A percentile compares a stretch with the other conserved stretches of the same genome.
Conservation (phyloP, 2,888 invertebrate species). For the Parnassius glacialis region DNA sequence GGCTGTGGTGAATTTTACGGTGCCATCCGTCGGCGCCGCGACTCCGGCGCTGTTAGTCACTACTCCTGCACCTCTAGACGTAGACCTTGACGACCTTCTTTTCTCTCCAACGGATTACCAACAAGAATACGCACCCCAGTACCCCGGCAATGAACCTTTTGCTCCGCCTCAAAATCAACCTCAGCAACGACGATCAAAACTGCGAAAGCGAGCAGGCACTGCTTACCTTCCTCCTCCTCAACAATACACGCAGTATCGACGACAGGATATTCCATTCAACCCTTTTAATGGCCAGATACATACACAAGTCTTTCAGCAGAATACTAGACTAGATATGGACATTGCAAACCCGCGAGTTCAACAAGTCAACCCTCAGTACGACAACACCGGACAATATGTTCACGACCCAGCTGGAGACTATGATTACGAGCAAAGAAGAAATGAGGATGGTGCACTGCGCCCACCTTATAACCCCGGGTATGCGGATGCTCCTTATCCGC, state of each 20-base stretch:
- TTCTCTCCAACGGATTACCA: constrained; percentile 64
- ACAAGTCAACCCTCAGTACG: constrained; percentile 50
- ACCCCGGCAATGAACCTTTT: constrained; percentile 55
- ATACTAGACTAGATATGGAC: constrained; percentile 62
- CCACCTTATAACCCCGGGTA: constrained; percentile 63
- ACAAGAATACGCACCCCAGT: constrained; percentile 46
- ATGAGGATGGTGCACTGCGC: constrained; percentile 43
- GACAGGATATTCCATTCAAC: constrained; percentile 59
- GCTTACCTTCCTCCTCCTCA: constrained; percentile 70
- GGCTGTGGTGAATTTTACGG: constrained; percentile 72
- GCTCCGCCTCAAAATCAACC: constrained; percentile 51
- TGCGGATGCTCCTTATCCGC: constrained; percentile 60
- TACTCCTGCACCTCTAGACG: constrained; percentile 55
- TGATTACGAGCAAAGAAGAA: constrained; percentile 69
- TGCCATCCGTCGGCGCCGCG: constrained; percentile 55
- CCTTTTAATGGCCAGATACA: constrained; percentile 62
- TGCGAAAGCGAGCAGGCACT: constrained; percentile 71
- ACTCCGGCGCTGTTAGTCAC: constrained; percentile 59
- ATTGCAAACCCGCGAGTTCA: constrained; percentile 63
- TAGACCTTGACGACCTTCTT: constrained; percentile 65
- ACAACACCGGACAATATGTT: constrained; percentile 68
- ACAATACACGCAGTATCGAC: constrained; percentile 67
- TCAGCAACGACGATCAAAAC: constrained; percentile 55
- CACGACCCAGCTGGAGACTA: constrained; percentile 74
- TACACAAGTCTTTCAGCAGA: constrained; percentile 67